phyloP scores from a whole-genome alignment of 2,888 invertebrate genomes.

The Agrotis segetum region DNA sequence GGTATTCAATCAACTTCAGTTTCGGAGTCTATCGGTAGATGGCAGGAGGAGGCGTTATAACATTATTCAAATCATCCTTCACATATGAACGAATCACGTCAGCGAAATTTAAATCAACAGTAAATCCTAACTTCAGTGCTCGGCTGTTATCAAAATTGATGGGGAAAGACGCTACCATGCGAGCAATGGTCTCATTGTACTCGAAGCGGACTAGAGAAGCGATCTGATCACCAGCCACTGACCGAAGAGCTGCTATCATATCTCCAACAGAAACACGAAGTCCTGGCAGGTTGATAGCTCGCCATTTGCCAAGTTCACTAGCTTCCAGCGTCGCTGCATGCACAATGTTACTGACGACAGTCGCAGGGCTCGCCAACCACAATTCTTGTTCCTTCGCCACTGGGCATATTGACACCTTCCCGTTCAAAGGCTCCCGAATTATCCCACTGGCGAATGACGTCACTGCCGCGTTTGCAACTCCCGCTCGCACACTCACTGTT shows the following conservation, averaged over 20 bases:
- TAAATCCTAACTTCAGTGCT: conserved; percentile 79
- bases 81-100: conserved; percentile 79
- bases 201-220: conserved; percentile 75
- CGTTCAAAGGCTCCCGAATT: conserved; percentile 82
- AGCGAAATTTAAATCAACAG: conserved; percentile 74
- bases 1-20: neutral
- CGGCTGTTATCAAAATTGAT: conserved; percentile 76
- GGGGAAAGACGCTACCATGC: conserved; percentile 79
- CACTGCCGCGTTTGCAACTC: conserved; percentile 81
- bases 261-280: conserved; percentile 75
- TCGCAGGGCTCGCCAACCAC: conserved; percentile 80
- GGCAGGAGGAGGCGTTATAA: conserved; percentile 16
- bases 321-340: conserved; percentile 74
- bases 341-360: conserved; percentile 78
- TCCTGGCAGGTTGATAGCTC: conserved; percentile 81
- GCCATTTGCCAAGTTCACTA: conserved; percentile 72
- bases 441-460: conserved; percentile 86
- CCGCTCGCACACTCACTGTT: conserved; percentile 83
- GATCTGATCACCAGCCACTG: conserved; percentile 75
- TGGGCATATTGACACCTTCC: conserved; percentile 73
- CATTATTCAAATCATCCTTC: conserved; percentile 63
- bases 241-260: conserved; percentile 77
- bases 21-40: conserved; percentile 18
- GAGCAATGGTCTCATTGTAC: conserved; percentile 72
- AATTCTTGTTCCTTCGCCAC: conserved; percentile 75